phyloP scores from a whole-genome alignment of 2,113 vertebrate species.

The Nyctibius bracteatus region DNA sequence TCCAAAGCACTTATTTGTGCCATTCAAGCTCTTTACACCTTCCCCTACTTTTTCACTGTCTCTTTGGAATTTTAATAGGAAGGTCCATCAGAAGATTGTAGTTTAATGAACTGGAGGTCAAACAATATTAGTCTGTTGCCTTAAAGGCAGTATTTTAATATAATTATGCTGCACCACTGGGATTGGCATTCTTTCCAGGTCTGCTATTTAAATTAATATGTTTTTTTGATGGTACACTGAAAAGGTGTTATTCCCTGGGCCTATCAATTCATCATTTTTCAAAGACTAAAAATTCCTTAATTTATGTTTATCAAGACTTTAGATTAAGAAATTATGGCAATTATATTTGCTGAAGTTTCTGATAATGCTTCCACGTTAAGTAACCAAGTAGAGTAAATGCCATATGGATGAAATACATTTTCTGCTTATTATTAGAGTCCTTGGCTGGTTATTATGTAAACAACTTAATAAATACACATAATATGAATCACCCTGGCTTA shows the following conservation, averaged over 20 bases:
- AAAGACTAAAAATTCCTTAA: background rate
- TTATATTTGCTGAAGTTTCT: background rate
- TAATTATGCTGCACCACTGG: background rate
- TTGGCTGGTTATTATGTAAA: background rate
- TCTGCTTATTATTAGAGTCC: background rate
- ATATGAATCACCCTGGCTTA: background rate
- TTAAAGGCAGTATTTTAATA: constrained; percentile 25
- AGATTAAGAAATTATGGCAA: background rate
- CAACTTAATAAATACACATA: background rate
- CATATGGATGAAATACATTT: background rate
- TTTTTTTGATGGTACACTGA: background rate
- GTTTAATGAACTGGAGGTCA: constrained; percentile 13
- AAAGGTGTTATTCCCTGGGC: background rate
- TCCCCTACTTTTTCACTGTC: background rate
- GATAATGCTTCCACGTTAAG: background rate
- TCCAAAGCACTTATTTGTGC: background rate
- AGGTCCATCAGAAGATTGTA: background rate
- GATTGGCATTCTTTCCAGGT: background rate
- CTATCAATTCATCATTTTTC: background rate
- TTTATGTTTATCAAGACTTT: background rate
- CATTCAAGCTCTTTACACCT: background rate
- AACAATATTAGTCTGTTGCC: background rate
- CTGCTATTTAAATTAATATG: background rate
- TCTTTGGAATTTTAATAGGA: background rate
- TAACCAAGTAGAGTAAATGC: background rate